phyloP scores from a whole-genome alignment of 2,797 vertebrate species.

The Microcaecilia unicolor region DNA sequence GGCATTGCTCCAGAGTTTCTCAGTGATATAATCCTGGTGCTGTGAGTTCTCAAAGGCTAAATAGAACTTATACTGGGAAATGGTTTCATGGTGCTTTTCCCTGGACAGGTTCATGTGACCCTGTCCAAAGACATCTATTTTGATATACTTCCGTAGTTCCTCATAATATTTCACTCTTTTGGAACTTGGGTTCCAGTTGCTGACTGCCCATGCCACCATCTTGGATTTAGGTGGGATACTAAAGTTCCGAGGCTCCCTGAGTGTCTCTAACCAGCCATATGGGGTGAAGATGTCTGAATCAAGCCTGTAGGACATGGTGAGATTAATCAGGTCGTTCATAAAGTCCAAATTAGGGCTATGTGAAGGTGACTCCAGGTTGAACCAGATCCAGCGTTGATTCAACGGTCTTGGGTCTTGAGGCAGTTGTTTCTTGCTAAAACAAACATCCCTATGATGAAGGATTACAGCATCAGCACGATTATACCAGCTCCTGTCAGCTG shows the following conservation, averaged over 20 bases:
- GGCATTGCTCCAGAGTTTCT: constrained; percentile 67
- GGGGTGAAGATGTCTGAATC: constrained; percentile 39
- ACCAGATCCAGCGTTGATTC: constrained; percentile 40
- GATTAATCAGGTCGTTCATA: constrained; percentile 33
- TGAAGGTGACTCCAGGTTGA: constrained; percentile 28
- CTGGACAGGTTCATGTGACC: background rate
- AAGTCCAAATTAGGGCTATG: background rate
- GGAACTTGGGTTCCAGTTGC: constrained; percentile 12
- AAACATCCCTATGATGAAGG: constrained; percentile 27
- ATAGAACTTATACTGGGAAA: constrained; percentile 65
- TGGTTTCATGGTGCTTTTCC: constrained; percentile 20
- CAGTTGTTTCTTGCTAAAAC: fast-evolving
- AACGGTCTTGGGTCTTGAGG: background rate
- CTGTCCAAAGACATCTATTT: constrained; percentile 7
- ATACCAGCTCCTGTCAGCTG: background rate
- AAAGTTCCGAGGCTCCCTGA: background rate
- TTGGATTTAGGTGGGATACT: constrained; percentile 15
- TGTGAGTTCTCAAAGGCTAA: constrained; percentile 62
- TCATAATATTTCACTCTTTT: constrained; percentile 12
- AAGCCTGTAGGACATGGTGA: constrained; percentile 34
- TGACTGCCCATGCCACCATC: constrained; percentile 42
- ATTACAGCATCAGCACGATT: constrained; percentile 3
- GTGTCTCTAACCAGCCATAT: constrained; percentile 29
- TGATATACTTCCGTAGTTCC: constrained; percentile 9
- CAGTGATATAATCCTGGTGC: constrained; percentile 61